These are phyloP conservation scores for Hololepta plana DNA, from an alignment of 2,888 invertebrate genomes.

Conservation along the genomic window DNA sequence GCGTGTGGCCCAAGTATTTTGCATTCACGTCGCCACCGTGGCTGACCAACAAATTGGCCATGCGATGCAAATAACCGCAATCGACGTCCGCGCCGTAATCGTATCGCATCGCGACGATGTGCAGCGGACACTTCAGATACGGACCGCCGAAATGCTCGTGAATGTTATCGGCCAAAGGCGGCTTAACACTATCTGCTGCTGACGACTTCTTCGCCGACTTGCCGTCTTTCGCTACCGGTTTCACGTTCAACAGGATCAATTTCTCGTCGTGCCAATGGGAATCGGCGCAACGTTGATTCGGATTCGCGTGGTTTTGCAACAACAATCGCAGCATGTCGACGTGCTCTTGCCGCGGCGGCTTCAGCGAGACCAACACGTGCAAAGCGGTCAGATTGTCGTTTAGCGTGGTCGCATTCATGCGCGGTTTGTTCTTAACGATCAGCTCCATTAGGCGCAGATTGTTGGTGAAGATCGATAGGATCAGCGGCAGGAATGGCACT, in stretches of 20 bases:
- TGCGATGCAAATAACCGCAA: slow-evolving; percentile 11
- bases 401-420: slow-evolving; percentile 14
- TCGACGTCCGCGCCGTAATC: slow-evolving; percentile 16
- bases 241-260: slow-evolving; percentile 9
- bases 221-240: slow-evolving; percentile 10
- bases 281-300: slow-evolving; percentile 15
- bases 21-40: slow-evolving; percentile 12
- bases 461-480: slow-evolving; percentile 19
- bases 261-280: slow-evolving; percentile 19
- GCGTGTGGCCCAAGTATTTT: slow-evolving; percentile 21
- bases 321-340: slow-evolving; percentile 15
- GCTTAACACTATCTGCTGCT: slow-evolving; percentile 16
- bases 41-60: slow-evolving; percentile 13
- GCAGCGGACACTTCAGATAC: too few relatives aligned
- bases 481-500: slow-evolving; percentile 20
- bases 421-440: slow-evolving; percentile 13
- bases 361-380: slow-evolving; percentile 18
- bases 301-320: slow-evolving; percentile 16
- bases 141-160: too few relatives aligned
- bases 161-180: too few relatives aligned
- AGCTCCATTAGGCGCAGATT: slow-evolving; percentile 14
- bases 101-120: slow-evolving; percentile 20
- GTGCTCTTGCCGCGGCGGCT: slow-evolving; percentile 12
- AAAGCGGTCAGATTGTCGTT: slow-evolving; percentile 18
- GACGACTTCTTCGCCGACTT: slow-evolving; percentile 10